Evolutionary conservation across 2,113 vertebrate genomes (phyloP).

Genomic region (Girardinichthys multiradiatus): DNA sequence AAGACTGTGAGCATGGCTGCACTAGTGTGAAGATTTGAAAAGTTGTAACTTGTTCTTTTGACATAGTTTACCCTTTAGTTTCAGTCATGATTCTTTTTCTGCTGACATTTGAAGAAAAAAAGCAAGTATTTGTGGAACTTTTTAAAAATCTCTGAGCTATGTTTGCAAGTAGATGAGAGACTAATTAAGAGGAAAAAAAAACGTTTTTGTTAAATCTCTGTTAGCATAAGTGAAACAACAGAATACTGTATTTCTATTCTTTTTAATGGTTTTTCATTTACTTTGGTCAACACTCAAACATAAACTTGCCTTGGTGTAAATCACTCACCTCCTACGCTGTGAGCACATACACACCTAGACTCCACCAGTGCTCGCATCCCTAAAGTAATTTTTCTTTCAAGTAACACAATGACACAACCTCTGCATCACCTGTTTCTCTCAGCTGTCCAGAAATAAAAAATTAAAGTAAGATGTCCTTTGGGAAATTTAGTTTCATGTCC

Average conservation of each 20-base stretch:
- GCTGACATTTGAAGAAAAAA: too few species aligned
- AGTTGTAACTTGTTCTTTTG: too few species aligned
- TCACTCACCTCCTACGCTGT: not conserved
- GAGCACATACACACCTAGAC: not conserved
- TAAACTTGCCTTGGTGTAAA: not conserved
- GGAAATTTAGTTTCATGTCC: not conserved
- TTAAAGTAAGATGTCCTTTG: not conserved
- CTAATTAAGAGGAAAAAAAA: not conserved
- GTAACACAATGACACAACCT: not conserved
- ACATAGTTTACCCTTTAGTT: too few species aligned
- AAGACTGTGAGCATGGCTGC: too few species aligned
- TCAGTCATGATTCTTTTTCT: too few species aligned
- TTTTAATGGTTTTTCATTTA: not conserved
- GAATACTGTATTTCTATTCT: too few species aligned
- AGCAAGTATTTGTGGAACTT: too few species aligned
- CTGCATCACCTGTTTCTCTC: not conserved
- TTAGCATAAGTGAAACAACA: not conserved
- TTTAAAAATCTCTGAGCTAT: not conserved
- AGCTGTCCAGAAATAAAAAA: not conserved
- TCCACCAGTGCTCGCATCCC: not conserved
- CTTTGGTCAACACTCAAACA: not conserved
- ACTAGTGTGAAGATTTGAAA: too few species aligned
- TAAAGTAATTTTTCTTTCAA: not conserved
- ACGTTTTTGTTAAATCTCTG: not conserved
- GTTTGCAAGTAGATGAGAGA: not conserved